Conservation (phyloP, 2,113 vertebrate genomes). For the Atractosteus spatula region DNA sequence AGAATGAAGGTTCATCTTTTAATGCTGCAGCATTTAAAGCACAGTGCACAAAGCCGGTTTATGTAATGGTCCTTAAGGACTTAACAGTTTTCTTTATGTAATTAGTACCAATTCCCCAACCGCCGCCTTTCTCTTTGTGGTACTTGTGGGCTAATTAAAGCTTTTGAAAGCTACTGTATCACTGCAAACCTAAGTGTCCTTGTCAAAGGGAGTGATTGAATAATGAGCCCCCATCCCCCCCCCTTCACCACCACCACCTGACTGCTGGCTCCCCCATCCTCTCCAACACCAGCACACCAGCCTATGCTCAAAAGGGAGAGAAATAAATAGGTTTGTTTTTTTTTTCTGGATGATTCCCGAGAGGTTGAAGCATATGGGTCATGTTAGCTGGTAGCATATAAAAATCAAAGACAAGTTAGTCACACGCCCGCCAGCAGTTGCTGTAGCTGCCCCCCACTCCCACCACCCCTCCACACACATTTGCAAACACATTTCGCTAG, state of each 20-base stretch:
- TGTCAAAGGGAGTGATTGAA: neutral
- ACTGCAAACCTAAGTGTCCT: too few relatives aligned
- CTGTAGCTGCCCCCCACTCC: too few relatives aligned
- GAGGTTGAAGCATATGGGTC: constrained; percentile 59
- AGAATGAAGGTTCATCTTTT: neutral
- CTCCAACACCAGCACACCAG: neutral
- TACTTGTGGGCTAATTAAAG: too few relatives aligned
- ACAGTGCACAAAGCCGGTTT: neutral
- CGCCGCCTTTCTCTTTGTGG: too few relatives aligned
- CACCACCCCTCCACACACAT: neutral
- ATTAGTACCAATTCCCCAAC: too few relatives aligned
- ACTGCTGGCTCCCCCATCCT: neutral
- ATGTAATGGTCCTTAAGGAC: neutral
- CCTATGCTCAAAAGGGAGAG: constrained; percentile 25
- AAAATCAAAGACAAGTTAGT: constrained; percentile 55
- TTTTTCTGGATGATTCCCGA: constrained; percentile 43
- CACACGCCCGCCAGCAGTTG: constrained; percentile 31
- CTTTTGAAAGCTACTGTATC: too few relatives aligned
- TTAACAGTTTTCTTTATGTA: neutral
- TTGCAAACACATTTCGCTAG: constrained; percentile 1
- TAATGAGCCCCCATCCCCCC: neutral
- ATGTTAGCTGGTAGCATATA: constrained; percentile 59
- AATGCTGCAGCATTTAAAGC: neutral
- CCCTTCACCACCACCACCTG: too few relatives aligned
- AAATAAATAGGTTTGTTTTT: constrained; percentile 45